Base-by-base conservation (phyloP, 2,797 vertebrate genomes). In the Pteropus rufus region DNA sequence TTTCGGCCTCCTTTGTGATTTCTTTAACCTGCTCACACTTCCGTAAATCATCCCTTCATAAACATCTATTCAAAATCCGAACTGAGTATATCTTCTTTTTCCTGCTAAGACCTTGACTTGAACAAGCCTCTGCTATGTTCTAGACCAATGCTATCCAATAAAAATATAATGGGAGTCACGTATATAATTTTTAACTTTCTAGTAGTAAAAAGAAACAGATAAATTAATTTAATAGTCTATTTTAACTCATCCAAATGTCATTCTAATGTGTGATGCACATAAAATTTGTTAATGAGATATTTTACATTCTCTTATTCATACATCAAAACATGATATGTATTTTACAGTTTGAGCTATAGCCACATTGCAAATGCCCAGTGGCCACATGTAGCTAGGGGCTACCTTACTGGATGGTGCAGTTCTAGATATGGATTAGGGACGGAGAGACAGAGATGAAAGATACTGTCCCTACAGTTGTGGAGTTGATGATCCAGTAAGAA, bases 271-370 rank as follows among this genome's bases (percentile, higher is more conserved):
- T 82, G 52, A 76, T 31, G 15, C 76, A 69, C 52, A 65, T 80
- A 90, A 94, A 81, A 54, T 46, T 5, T 89, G 49, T 64, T 70
- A 31, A 72, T 26, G 58, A 83, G 34, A 39, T 91, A 60, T 81
- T 73, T 94, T 93, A 77, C 39, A 91, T 91, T 64, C 34, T 85
- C 31, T 85, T 83, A 79, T 36, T 89, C 31, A 65, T n/a, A 69
- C 11, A 11, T 79, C 36, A 84, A 94, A 95, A 64, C 52, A 21
- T 23, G 44, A 90, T 62, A 24, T 49, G 36, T 92, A 75, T 46
- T 89, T 88, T 76, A 60, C 0, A 89, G 2, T 64, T 60, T 54
- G 24, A 94, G 52, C 31, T 36, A 49, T n/a, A 49, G 21, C 60
- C 44, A 92, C 52, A 84, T 70, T 69, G 73, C 75, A 87, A 64